phyloP scores from a whole-genome alignment of 92 coral and sea anemone species.

The Epizoanthus fatuus region DNA sequence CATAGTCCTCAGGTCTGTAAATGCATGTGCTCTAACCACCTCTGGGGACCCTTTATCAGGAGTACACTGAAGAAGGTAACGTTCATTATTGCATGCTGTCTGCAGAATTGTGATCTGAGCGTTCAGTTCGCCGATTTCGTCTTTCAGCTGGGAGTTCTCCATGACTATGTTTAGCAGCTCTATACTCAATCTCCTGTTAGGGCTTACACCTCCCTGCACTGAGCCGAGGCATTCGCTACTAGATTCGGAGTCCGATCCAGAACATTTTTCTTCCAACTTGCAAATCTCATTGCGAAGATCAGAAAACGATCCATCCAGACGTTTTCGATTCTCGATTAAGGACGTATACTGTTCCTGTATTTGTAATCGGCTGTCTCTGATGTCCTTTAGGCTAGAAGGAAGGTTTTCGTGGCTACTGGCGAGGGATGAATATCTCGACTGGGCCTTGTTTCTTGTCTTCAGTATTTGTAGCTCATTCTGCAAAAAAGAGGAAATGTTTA shows the following conservation, averaged over 20 bases:
- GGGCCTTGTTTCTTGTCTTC: slow-evolving; percentile 20
- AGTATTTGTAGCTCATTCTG: slow-evolving; percentile 44
- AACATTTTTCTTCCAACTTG: slow-evolving; percentile 18
- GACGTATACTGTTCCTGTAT: slow-evolving; percentile 16
- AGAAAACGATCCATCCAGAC: slow-evolving; percentile 32
- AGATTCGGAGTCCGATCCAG: not conserved
- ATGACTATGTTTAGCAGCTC: not conserved
- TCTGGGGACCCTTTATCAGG: not conserved
- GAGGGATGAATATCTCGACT: slow-evolving; percentile 12
- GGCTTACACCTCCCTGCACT: not conserved
- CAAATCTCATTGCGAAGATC: slow-evolving; percentile 43
- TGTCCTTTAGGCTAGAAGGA: slow-evolving; percentile 13
- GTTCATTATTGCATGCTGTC: not conserved
- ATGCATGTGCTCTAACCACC: not conserved
- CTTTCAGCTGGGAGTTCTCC: slow-evolving; percentile 21
- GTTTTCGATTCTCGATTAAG: slow-evolving; percentile 27
- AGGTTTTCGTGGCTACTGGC: slow-evolving; percentile 28
- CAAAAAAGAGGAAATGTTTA: not conserved
- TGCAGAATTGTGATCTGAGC: slow-evolving; percentile 6
- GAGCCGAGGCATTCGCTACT: not conserved
- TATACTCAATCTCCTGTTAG: not conserved
- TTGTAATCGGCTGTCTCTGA: slow-evolving; percentile 24
- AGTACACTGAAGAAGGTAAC: not conserved
- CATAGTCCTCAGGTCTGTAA: not conserved
- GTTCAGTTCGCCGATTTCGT: not conserved